Base-by-base conservation (phyloP, 1,140 invertebrate species). In the Drosophila sucinea region DNA sequence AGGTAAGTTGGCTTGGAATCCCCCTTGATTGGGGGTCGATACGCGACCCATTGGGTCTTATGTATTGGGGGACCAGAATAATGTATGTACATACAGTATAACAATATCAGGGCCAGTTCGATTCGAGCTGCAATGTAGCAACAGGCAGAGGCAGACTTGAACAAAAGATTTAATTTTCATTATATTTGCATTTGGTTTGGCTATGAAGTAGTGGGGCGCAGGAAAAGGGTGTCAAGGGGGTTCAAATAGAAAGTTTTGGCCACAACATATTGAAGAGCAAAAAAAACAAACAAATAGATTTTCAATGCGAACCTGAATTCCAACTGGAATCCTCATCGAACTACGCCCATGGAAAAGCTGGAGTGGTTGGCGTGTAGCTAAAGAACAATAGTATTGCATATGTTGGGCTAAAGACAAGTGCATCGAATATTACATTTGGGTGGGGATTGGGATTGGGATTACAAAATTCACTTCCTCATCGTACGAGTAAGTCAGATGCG, bases 371-470 rank as follows among this genome's bases (percentile, higher is more conserved):
- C 30, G 47, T 35, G 41, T 30, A 32, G 8, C 67, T 60, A 11
- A 65, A 79, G 79, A 81, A 81, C 79, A 81, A 81, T 81, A 78
- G 79, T 60, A 29, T 11, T 57, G 72, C 29, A 25, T 30, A 30
- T 40, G 38, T 25, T 44, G 23, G 23, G 33, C 27, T 4, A 44
- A 57, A 51, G 60, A 27, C 38, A 54, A 73, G 47, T n/a, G 23
- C 25, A 41, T 32, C 63, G 51, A 60, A 61, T 62, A 79, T 60
- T 79, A 60, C 32, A 65, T 47, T 65, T 35, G 27, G 60, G 25
- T 25, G 25, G 57, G 54, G 63, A 61, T 66, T 55, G 8, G 17
- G 60, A 32, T 25, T n/a, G 57, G 54, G 63, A 61, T 62, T 55
- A 5, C 40, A 54, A 70, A 30, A 27, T 38, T 69, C 60, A 73